A percentile compares a stretch with the other conserved stretches of the same genome.
Evolutionary conservation across 2,797 vertebrate genomes (phyloP).

Genomic region (Mormyrops attenuatus): DNA sequence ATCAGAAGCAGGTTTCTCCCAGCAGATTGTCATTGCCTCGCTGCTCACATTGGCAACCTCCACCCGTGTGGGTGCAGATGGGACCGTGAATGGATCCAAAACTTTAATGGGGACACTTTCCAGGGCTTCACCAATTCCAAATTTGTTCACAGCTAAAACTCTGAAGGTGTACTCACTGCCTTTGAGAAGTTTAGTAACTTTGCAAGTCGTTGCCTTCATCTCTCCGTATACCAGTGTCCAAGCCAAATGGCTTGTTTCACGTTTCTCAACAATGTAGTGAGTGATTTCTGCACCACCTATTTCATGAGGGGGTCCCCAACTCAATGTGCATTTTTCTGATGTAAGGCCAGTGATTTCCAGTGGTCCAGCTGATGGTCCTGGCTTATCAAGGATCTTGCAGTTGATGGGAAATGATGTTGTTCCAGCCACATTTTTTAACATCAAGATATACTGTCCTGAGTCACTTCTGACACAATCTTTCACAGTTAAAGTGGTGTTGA

Average conservation of each 20-base stretch:
- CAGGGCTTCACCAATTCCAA: slow-evolving; percentile 81
- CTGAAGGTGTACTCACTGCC: slow-evolving; percentile 94
- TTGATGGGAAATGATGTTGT: slow-evolving; percentile 80
- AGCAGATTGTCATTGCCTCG: slow-evolving; percentile 88
- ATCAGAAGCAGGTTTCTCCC: slow-evolving; percentile 82
- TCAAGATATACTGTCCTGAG: slow-evolving; percentile 85
- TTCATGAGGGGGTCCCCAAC: slow-evolving; percentile 93
- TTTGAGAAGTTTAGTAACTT: slow-evolving; percentile 87
- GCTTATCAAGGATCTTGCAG: slow-evolving; percentile 90
- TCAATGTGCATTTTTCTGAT: slow-evolving; percentile 81
- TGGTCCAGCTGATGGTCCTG: slow-evolving; percentile 88
- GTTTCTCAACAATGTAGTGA: slow-evolving; percentile 90
- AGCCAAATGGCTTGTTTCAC: slow-evolving; percentile 90
- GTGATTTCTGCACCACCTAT: slow-evolving; percentile 83
- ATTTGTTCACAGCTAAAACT: slow-evolving; percentile 86
- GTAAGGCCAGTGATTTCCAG: slow-evolving; percentile 80
- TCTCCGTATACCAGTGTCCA: slow-evolving; percentile 91
- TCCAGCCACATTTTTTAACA: slow-evolving; percentile 86
- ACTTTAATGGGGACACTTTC: slow-evolving; percentile 81
- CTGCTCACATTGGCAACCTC: slow-evolving; percentile 84
- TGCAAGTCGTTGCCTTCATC: slow-evolving; percentile 72
- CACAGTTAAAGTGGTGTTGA: slow-evolving; percentile 70
- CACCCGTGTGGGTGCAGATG: slow-evolving; percentile 78
- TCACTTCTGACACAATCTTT: slow-evolving; percentile 90
- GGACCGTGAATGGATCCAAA: slow-evolving; percentile 81